Base-by-base conservation (phyloP, 1,140 invertebrate species). In the Lasioglossum albipes region DNA sequence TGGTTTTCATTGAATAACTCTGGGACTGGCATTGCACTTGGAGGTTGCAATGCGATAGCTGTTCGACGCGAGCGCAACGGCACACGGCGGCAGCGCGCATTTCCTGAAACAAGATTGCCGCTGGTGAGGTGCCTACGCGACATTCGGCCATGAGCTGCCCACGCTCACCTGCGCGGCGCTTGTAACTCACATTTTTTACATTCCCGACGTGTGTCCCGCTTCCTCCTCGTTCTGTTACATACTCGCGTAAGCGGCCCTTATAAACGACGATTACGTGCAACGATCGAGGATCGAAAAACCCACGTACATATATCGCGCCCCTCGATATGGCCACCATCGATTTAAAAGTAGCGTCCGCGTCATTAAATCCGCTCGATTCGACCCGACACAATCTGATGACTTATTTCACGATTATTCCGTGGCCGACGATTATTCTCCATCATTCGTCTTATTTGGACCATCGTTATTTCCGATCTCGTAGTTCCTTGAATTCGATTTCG, bases 51-150 rank as follows among this genome's bases (percentile, higher is more conserved):
- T 49, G n/a, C 18, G 66, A 67, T 22, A n/a, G 42, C 18, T 7
- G 45, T 72, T 36, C 27, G 62, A n/a, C 68, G 36, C 45, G 52
- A 36, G 36, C 62, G 54, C 71, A 22, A 45, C 36, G 36, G 36
- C 36, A 36, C 18, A 84, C n/a, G 31, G 20, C 31, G 31, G 20
- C 31, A 67, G 6, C 62, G 62, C 54, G 69, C 81, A 90, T 90
- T 90, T 90, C 89, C 89, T 90, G 87, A 89, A 89, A 83, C 79
- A 67, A 79, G 76, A 73, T 76, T 62, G 81, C 65, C 81, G 75
- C 85, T 82, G 72, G 72, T 85, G 82, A 75, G 81, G 81, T 36
- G 36, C 89, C 88, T 75, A 90, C 87, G 70, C 78, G 66, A 6
- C 49, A 20, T 62, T 77, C 75, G 87, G 87, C 89, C 89, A 59